phyloP scores from a whole-genome alignment of 1,140 invertebrate genomes.

The Drosophila willistoni region DNA sequence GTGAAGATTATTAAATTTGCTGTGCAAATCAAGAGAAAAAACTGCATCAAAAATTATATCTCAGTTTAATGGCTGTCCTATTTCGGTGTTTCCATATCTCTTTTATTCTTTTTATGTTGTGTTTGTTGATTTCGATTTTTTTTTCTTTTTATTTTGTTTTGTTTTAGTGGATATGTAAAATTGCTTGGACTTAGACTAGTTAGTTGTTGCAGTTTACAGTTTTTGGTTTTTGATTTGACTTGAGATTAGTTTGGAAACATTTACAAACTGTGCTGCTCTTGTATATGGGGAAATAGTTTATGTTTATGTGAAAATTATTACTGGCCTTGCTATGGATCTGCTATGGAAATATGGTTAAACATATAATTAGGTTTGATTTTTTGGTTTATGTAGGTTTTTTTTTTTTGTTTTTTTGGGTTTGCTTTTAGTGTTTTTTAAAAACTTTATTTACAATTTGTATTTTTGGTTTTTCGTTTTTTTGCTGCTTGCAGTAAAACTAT shows the following conservation, averaged over 20 bases:
- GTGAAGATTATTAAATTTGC: slow-evolving; percentile 16
- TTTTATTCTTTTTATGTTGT: slow-evolving; percentile 13
- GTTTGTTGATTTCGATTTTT: slow-evolving; percentile 5
- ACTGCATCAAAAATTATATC: slow-evolving; percentile 49
- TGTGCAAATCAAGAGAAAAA: slow-evolving; percentile 22
- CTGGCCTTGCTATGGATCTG: slow-evolving; percentile 21
- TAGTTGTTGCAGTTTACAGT: slow-evolving; percentile 47
- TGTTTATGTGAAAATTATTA: slow-evolving; percentile 42
- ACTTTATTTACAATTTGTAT: slow-evolving; percentile 80
- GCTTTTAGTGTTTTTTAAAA: slow-evolving; percentile 66
- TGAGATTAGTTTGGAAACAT: slow-evolving; percentile 40
- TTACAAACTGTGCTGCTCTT: slow-evolving; percentile 37
- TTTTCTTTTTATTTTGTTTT: slow-evolving; percentile 27
- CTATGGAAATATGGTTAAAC: slow-evolving; percentile 50
- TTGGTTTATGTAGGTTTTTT: slow-evolving; percentile 29
- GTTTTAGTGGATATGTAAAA: slow-evolving; percentile 73
- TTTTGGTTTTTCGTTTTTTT: slow-evolving; percentile 30
- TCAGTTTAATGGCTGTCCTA: slow-evolving; percentile 55
- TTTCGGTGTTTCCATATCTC: slow-evolving; percentile 1
- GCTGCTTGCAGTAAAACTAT: slow-evolving; percentile 35
- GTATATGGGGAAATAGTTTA: slow-evolving; percentile 6
- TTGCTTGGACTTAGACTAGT: slow-evolving; percentile 64
- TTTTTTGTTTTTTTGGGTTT: slow-evolving; percentile 6
- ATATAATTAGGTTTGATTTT: slow-evolving; percentile 62
- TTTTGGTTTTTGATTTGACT: slow-evolving; percentile 35